Percentiles rank a stretch among this genome's conserved stretches.
Evolutionary conservation across 2,888 invertebrate species (phyloP).

Genomic region (Lasioglossum vierecki): DNA sequence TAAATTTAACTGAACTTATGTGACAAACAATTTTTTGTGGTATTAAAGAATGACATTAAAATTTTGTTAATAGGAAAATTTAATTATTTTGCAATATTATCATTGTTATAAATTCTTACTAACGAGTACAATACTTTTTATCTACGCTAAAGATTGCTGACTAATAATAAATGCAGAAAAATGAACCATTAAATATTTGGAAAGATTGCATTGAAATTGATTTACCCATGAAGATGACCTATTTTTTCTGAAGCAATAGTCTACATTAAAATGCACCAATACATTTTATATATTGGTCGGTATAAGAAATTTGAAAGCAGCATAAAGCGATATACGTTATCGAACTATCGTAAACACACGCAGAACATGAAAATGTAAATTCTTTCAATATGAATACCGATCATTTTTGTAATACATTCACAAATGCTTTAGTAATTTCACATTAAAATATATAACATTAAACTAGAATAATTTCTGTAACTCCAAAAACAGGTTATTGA

Average conservation of each 20-base stretch:
- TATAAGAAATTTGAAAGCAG: not conserved
- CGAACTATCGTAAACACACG: slow-evolving; percentile 22
- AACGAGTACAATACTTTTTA: not conserved
- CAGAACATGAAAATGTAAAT: slow-evolving; percentile 27
- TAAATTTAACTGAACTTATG: not conserved
- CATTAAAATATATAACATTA: not conserved
- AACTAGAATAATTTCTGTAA: not conserved
- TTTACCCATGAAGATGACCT: not conserved
- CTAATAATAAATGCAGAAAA: not conserved
- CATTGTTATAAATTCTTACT: not conserved
- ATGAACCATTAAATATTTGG: not conserved
- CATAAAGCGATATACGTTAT: not conserved
- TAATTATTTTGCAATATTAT: not conserved
- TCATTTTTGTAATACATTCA: slow-evolving; percentile 26
- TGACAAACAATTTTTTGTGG: not conserved
- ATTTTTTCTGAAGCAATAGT: not conserved
- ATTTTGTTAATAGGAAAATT: not conserved
- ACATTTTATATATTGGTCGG: not conserved
- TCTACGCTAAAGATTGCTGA: not conserved
- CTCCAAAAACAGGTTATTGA: slow-evolving; percentile 24
- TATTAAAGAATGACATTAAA: not conserved
- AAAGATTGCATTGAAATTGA: not conserved
- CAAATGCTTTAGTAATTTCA: slow-evolving; percentile 5
- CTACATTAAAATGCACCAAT: not conserved
- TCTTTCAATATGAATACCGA: slow-evolving; percentile 38